Conservation (phyloP, 2,113 vertebrate species). For the Oceanites oceanicus region DNA sequence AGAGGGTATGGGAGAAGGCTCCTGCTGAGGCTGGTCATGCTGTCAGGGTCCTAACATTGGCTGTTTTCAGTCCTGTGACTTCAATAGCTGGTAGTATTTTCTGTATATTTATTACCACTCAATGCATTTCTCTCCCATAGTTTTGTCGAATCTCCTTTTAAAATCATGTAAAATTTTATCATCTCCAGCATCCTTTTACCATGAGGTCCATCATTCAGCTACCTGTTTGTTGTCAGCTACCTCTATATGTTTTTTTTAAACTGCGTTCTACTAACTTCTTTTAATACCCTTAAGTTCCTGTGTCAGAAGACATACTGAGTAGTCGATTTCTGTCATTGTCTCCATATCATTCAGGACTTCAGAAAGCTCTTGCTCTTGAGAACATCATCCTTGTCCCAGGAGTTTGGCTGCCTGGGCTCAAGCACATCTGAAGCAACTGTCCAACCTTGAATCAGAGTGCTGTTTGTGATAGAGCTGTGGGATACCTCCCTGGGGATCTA, state of each 20-base stretch:
- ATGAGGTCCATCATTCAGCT: background rate
- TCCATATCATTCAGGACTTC: background rate
- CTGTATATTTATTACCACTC: background rate
- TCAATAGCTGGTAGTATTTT: background rate
- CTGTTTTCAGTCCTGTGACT: background rate
- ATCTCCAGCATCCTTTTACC: background rate
- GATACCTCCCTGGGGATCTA: background rate
- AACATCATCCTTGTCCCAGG: background rate
- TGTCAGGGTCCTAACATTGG: background rate
- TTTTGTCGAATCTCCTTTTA: background rate
- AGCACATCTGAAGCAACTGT: background rate
- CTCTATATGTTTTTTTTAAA: fast-evolving
- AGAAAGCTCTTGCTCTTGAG: background rate
- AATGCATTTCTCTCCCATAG: background rate
- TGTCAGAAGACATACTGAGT: background rate
- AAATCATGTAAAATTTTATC: background rate
- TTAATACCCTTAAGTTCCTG: background rate
- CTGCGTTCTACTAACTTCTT: background rate
- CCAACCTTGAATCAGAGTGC: background rate
- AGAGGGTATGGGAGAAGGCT: background rate
- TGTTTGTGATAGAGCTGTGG: background rate
- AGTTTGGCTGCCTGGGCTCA: background rate
- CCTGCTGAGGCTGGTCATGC: background rate
- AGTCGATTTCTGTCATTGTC: background rate
- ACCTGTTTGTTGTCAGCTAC: background rate